Conservation (phyloP, 1,140 invertebrate species). For the Cardiocondyla obscurior region DNA sequence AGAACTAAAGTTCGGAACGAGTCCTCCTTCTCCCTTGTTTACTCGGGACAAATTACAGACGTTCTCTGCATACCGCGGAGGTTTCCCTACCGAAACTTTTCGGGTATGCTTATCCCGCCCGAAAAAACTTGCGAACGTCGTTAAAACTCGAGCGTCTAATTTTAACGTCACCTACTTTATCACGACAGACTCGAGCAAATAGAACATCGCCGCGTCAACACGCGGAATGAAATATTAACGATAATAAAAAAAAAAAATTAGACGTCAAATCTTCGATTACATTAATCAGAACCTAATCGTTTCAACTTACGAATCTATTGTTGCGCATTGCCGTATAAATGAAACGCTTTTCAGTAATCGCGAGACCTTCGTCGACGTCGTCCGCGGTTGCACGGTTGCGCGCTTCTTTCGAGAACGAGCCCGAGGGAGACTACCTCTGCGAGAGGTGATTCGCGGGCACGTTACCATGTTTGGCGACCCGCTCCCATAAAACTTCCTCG, state of each 20-base stretch:
- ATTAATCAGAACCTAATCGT: no score
- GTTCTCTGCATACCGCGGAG: not conserved
- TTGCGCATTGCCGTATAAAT: not conserved
- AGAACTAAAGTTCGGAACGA: not conserved
- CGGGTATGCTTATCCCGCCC: not conserved
- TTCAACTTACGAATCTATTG: no score
- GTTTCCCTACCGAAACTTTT: not conserved
- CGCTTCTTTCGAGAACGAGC: conserved; percentile 12
- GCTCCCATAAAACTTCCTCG: conserved; percentile 72
- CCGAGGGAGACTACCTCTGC: conserved; percentile 15
- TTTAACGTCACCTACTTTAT: not conserved
- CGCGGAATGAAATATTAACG: not conserved
- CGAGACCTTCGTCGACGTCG: not conserved
- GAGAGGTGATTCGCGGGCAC: conserved; percentile 39
- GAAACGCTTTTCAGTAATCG: not conserved
- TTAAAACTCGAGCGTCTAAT: not conserved
- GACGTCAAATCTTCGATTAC: no score
- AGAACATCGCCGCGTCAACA: not conserved
- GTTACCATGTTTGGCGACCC: conserved; percentile 75
- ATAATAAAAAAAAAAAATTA: not conserved
- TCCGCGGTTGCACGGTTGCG: not conserved
- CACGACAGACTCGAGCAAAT: not conserved
- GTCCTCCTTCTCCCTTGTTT: not conserved
- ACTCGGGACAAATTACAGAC: conserved; percentile 23
- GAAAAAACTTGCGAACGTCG: not conserved